Evolutionary conservation across 2,888 invertebrate genomes (phyloP), one percentile per base, ranked within the genome.

Genomic region (Drosophila falleni): DNA sequence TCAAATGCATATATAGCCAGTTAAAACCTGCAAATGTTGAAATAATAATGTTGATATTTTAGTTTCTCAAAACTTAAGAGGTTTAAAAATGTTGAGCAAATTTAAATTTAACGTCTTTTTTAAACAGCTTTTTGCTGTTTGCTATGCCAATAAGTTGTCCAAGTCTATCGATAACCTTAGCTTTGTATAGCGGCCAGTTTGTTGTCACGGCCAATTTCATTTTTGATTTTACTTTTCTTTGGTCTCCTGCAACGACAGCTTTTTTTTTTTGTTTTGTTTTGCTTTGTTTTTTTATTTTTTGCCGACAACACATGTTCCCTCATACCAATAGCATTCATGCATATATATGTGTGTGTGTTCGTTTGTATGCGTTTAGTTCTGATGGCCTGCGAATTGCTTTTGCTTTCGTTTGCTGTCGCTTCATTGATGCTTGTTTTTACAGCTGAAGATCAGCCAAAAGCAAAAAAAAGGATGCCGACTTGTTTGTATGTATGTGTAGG

Each of bases 81-180:
- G n/a, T n/a, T n/a, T n/a, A n/a, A n/a, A n/a, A n/a, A n/a, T n/a
- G n/a, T n/a, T n/a, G n/a, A n/a, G 5, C 19, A 8, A 29, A 15
- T 54, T 61, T 29, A 6, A 9, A 77, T 16, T 37, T 53, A 74
- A 74, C 73, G 73, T 42, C 6, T 35, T 19, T 9, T 9, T 33
- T 23, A 46, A 37, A 49, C 73, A 50, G 42, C 59, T 56, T 1
- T 19, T 19, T 19, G 56, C 79, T 74, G 51, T 31, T 5, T 60
- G 75, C 54, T 75, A 68, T 54, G 53, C 9, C 15, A 5, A 13
- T 13, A 26, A 46, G 42, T 9, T 5, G 8, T 6, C 19, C 10
- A 4, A 33, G 41, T 58, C n/a, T 74, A 78, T 78, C 79, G 75
- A 75, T 78, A 78, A 60, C 33, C 41, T 51, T 33, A 11, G 35